Evolutionary conservation across 2,797 vertebrate genomes (phyloP), one percentile per base, ranked within the genome.

Genomic region (Tokudaia tokunoshimensis): DNA sequence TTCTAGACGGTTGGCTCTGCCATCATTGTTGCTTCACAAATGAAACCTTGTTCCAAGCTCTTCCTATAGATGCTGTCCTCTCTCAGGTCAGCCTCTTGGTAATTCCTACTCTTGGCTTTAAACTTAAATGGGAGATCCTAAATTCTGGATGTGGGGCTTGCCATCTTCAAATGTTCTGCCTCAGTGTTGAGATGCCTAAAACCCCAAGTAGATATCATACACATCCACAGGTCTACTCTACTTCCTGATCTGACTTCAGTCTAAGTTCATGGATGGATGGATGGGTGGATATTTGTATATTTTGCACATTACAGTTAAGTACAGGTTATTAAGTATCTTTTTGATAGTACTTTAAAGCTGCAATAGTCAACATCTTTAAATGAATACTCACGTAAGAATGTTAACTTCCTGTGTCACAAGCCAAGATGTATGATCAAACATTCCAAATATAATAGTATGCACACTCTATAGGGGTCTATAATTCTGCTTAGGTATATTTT

Each of bases 361-460:
- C 78, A 72, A 79, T 83, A 83, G 19, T 78, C 29, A 65, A 75
- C 72, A 26, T 37, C 44, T 67, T 91, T 82, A 76, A 91, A 76
- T 75, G 17, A 76, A 82, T 70, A 78, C 8, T 87, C 55, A 29
- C 44, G 57, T 92, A 92, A 92, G 9, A 87, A 88, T 87, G 84
- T 81, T 95, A 85, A 78, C 76, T 88, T 95, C 41, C 50, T 84
- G 15, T 47, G 15, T 67, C 50, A 90, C n/a, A 92, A 67, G 50
- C 67, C n/a, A 96, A 90, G n/a, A 47, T 91, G 81, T 72, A 89
- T 72, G 57, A 50, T 75, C 0, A 59, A 80, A 12, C 79, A 81
- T 92, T 88, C 57, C 94, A 94, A 84, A n/a, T 84, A 52, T 92
- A 78, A 61, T n/a, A 75, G 55, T 15, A 41, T 81, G 41, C 67